These are phyloP conservation scores for Maccullochella peelii DNA, from an alignment of 2,113 vertebrate species.

Conservation along the genomic window DNA sequence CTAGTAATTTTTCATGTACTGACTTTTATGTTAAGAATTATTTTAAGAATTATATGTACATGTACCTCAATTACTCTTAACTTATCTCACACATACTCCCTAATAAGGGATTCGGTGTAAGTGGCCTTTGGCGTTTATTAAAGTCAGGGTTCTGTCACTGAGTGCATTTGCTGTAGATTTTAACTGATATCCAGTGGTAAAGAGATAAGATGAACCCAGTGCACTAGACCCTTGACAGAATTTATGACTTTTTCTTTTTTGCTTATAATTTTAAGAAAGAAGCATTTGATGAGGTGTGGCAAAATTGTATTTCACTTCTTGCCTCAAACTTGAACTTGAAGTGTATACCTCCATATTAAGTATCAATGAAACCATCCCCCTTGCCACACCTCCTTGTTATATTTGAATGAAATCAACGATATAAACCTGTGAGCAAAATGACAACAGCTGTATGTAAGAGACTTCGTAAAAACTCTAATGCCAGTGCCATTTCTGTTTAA, in stretches of 20 bases:
- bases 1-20: background rate
- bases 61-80: background rate
- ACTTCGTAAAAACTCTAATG: background rate
- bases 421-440: background rate
- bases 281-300: background rate
- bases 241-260: background rate
- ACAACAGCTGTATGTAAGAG: background rate
- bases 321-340: background rate
- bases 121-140: conserved; percentile 63
- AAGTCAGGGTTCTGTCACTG: conserved; percentile 50
- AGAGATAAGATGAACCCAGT: conserved; percentile 64
- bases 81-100: background rate
- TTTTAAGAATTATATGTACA: background rate
- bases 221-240: conserved; percentile 18
- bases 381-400: background rate
- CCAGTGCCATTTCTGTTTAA: conserved; percentile 3
- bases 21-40: too few species aligned
- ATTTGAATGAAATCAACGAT: background rate
- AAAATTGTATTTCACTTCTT: background rate
- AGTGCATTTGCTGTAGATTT: conserved; percentile 61
- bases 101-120: background rate
- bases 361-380: background rate
- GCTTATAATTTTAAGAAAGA: background rate
- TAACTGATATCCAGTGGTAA: conserved; percentile 43
- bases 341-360: background rate